Conservation (phyloP, 2,888 invertebrate species). For the Campoletis raptor region DNA sequence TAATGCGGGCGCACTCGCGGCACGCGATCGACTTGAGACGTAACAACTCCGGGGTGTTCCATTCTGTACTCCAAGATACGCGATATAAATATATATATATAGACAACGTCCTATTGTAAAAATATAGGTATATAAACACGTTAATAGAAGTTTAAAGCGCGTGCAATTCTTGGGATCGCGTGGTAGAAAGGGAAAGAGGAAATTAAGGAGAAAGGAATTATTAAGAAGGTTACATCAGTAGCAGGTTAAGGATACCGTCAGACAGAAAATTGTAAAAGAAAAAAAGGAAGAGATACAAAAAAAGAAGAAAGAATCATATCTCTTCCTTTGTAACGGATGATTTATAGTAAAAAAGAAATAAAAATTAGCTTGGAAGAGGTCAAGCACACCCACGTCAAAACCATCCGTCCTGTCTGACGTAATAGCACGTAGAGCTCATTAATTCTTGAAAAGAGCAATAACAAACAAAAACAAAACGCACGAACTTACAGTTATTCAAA, state of each 20-base stretch:
- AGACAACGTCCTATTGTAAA: neutral
- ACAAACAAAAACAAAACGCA: conserved; percentile 1
- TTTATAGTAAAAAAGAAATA: neutral
- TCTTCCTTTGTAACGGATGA: conserved; percentile 36
- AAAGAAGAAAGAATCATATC: neutral
- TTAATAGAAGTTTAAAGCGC: conserved; percentile 42
- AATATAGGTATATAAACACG: neutral
- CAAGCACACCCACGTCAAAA: conserved; percentile 51
- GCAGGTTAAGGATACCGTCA: conserved; percentile 21
- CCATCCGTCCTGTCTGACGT: conserved; percentile 53
- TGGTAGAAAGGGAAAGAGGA: conserved; percentile 45
- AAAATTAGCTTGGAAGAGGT: conserved; percentile 14
- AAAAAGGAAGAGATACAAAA: neutral
- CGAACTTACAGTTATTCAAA: neutral
- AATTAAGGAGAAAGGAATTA: conserved; percentile 58
- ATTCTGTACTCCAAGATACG: neutral
- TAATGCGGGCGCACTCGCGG: conserved; percentile 56
- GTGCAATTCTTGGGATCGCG: conserved; percentile 46
- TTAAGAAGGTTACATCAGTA: conserved; percentile 54
- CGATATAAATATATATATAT: conserved; percentile 3
- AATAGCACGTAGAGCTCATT: conserved; percentile 35
- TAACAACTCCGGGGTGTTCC: conserved; percentile 51
- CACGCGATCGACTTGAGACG: conserved; percentile 66
- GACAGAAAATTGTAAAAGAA: neutral
- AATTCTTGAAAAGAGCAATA: neutral